Evolutionary conservation across 2,113 vertebrate species (phyloP).

Genomic region (Mandrillus leucophaeus): DNA sequence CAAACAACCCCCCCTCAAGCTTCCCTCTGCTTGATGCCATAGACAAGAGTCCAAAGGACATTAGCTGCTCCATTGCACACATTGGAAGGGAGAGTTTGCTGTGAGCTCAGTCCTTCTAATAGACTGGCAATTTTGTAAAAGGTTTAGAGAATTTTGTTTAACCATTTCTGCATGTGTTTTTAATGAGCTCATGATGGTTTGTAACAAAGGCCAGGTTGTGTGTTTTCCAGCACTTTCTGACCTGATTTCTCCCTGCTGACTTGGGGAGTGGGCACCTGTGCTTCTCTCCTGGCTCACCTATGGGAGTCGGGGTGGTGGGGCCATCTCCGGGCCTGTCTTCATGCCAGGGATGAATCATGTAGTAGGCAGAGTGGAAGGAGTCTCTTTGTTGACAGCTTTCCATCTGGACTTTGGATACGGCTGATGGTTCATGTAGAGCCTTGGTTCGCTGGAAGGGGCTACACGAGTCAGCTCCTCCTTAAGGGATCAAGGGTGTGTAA

Average conservation of each 20-base stretch:
- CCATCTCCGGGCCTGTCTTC: slow-evolving; percentile 62
- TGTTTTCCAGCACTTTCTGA: neutral
- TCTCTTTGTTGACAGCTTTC: slow-evolving; percentile 76
- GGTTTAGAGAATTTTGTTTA: slow-evolving; percentile 84
- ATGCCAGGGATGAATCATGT: slow-evolving; percentile 74
- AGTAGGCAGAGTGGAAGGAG: slow-evolving; percentile 70
- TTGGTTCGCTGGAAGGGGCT: slow-evolving; percentile 42
- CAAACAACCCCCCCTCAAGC: slow-evolving; percentile 45
- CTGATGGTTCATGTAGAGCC: slow-evolving; percentile 26
- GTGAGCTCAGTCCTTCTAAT: slow-evolving; percentile 82
- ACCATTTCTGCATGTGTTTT: slow-evolving; percentile 83
- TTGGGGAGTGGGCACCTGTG: slow-evolving; percentile 52
- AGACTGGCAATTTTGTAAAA: slow-evolving; percentile 85
- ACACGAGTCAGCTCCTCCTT: neutral
- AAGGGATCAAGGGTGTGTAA: neutral
- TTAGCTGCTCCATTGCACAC: slow-evolving; percentile 89
- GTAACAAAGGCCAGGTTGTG: slow-evolving; percentile 48
- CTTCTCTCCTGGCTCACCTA: slow-evolving; percentile 49
- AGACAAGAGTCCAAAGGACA: slow-evolving; percentile 88
- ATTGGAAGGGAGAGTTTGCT: slow-evolving; percentile 84
- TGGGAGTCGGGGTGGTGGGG: slow-evolving; percentile 58
- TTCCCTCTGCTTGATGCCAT: slow-evolving; percentile 82
- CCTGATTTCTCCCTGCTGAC: slow-evolving; percentile 47
- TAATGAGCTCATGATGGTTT: slow-evolving; percentile 77
- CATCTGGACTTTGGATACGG: slow-evolving; percentile 76